Conservation (phyloP, 37 sponge, comb jelly and placozoan species). For the Beroe ovata region DNA sequence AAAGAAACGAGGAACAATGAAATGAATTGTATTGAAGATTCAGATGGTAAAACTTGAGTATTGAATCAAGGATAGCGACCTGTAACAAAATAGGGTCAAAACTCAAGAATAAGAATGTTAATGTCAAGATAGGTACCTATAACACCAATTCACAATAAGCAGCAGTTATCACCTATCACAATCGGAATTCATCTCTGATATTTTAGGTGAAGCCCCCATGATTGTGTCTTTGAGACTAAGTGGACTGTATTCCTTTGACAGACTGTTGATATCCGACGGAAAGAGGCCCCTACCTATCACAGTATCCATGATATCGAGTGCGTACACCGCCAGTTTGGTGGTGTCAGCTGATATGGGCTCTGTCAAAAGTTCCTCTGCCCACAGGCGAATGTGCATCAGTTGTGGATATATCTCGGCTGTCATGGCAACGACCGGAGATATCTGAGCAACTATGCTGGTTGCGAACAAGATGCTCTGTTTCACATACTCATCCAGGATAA, state of each 20-base stretch:
- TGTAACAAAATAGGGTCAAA: too few relatives aligned
- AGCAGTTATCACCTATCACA: background rate
- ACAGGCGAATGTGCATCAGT: constrained; percentile 34
- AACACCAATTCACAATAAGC: too few relatives aligned
- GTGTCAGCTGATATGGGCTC: constrained; percentile 51
- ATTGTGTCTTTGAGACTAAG: constrained; percentile 12
- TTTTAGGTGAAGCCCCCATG: background rate
- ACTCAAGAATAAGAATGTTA: too few relatives aligned
- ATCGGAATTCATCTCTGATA: constrained; percentile 1
- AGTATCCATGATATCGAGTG: constrained; percentile 61
- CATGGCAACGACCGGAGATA: constrained; percentile 45
- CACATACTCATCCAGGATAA: constrained; percentile 55
- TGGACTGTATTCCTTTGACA: constrained; percentile 2
- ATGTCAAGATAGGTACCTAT: too few relatives aligned
- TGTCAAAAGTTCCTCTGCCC: constrained; percentile 57
- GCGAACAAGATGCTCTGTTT: constrained; percentile 40
- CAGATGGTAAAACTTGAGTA: too few relatives aligned
- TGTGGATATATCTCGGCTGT: constrained; percentile 63
- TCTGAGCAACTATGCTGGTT: constrained; percentile 61
- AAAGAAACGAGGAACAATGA: too few relatives aligned
- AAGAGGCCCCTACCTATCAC: constrained; percentile 18
- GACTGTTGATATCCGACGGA: constrained; percentile 16
- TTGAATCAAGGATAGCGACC: too few relatives aligned
- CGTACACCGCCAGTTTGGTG: constrained; percentile 34
- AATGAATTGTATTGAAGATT: too few relatives aligned